phyloP scores from a whole-genome alignment of 1,140 invertebrate species.

The Globodera rostochiensis region DNA sequence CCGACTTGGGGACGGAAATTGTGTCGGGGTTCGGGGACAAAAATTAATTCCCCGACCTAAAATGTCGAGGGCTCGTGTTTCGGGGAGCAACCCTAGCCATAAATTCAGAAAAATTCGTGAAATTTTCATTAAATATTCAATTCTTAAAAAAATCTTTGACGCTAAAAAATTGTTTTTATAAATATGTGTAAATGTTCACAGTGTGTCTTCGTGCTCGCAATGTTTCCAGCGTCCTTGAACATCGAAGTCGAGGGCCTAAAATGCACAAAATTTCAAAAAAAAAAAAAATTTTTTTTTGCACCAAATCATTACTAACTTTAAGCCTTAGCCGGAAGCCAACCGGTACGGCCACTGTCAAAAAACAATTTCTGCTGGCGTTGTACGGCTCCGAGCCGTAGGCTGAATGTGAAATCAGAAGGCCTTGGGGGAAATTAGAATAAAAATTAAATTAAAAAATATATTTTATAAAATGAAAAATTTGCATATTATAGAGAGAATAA shows the following conservation, averaged over 20 bases:
- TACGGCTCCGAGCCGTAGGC: constrained; percentile 34
- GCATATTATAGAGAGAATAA: background rate
- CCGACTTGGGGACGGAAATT: too few relatives aligned
- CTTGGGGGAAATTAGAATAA: background rate
- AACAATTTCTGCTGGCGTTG: constrained; percentile 34
- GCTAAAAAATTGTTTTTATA: too few relatives aligned
- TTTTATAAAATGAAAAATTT: too few relatives aligned
- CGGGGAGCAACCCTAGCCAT: too few relatives aligned
- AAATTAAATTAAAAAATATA: too few relatives aligned
- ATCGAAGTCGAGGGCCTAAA: constrained; percentile 41
- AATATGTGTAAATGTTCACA: constrained; percentile 6
- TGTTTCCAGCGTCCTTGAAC: constrained; percentile 27
- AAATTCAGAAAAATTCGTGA: too few relatives aligned
- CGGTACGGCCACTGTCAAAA: constrained; percentile 37
- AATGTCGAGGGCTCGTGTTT: too few relatives aligned
- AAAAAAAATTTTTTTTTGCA: background rate
- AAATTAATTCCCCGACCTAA: too few relatives aligned
- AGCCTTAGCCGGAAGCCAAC: constrained; percentile 34
- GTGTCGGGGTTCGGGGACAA: too few relatives aligned
- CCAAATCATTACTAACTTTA: constrained; percentile 17
- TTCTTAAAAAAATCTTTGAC: too few relatives aligned
- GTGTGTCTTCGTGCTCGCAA: constrained; percentile 35
- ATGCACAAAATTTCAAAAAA: background rate
- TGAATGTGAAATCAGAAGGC: constrained; percentile 32
- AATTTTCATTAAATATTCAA: too few relatives aligned